Conservation (phyloP, 2,113 vertebrate species). For the Ochotona princeps region DNA sequence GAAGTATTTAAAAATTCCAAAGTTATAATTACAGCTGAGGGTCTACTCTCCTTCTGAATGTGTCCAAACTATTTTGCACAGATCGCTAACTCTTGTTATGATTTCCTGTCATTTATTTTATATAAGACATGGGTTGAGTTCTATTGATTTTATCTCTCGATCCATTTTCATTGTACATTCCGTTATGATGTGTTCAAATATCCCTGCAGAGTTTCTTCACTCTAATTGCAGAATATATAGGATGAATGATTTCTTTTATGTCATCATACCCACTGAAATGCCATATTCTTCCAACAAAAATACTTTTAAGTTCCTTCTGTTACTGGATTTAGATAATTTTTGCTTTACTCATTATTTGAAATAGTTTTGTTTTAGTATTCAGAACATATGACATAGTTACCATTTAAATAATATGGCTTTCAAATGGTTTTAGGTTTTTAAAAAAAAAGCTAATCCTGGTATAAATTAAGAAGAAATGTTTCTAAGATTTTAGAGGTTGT, state of each 20-base stretch:
- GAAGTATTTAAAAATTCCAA: slow-evolving; percentile 36
- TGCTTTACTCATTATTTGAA: slow-evolving; percentile 53
- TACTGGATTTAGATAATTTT: slow-evolving; percentile 56
- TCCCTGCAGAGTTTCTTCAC: slow-evolving; percentile 50
- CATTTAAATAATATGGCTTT: slow-evolving; percentile 64
- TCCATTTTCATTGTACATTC: slow-evolving; percentile 41
- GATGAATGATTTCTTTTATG: slow-evolving; percentile 45
- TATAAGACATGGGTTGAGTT: slow-evolving; percentile 53
- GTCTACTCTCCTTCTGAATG: not conserved
- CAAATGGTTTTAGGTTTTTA: slow-evolving; percentile 64
- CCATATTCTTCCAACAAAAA: slow-evolving; percentile 37
- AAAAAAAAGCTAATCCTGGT: slow-evolving; percentile 41
- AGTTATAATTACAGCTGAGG: slow-evolving; percentile 41
- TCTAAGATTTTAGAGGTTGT: slow-evolving; percentile 82
- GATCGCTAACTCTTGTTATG: slow-evolving; percentile 21
- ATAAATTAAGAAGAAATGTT: slow-evolving; percentile 60
- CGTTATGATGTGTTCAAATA: slow-evolving; percentile 18
- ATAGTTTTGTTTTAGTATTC: slow-evolving; percentile 58
- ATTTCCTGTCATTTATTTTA: slow-evolving; percentile 63
- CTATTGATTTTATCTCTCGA: slow-evolving; percentile 47
- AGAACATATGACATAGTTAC: slow-evolving; percentile 60
- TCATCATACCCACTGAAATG: slow-evolving; percentile 58
- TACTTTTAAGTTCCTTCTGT: slow-evolving; percentile 31
- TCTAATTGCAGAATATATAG: slow-evolving; percentile 38
- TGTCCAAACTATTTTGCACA: slow-evolving; percentile 17